phyloP scores from a whole-genome alignment of 2,888 invertebrate genomes.

The Nudaria mundana region DNA sequence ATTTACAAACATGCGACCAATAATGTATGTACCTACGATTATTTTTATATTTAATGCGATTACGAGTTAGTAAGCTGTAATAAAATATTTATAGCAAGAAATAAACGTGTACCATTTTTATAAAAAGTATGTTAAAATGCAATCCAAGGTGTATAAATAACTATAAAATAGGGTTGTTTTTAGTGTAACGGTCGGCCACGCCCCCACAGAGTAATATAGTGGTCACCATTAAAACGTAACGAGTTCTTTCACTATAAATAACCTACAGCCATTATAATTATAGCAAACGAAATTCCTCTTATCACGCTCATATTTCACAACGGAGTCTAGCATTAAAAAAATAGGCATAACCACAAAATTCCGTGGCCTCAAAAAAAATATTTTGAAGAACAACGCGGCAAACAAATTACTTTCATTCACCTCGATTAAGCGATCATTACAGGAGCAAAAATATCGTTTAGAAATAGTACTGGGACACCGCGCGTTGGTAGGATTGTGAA shows the following conservation, averaged over 20 bases:
- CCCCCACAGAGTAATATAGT: constrained; percentile 71
- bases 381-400: constrained; percentile 37
- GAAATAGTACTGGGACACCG: constrained; percentile 43
- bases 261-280: constrained; percentile 69
- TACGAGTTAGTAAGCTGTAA: constrained; percentile 24
- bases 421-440: constrained; percentile 72
- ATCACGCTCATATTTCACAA: constrained; percentile 72
- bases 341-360: constrained; percentile 55
- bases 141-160: constrained; percentile 41
- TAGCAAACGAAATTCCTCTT: constrained; percentile 71
- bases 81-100: constrained; percentile 29
- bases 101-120: constrained; percentile 20
- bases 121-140: constrained; percentile 35
- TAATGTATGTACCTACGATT: background rate
- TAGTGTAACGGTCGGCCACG: constrained; percentile 48
- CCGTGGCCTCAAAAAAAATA: constrained; percentile 40
- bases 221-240: constrained; percentile 73
- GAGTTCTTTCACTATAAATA: constrained; percentile 71
- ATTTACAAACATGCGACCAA: background rate
- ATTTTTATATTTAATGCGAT: constrained; percentile 15
- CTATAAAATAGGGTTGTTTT: constrained; percentile 54
- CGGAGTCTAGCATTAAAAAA: constrained; percentile 66
- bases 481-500: constrained; percentile 41
- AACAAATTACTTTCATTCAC: constrained; percentile 62
- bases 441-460: constrained; percentile 62